Evolutionary conservation across 2,888 invertebrate genomes (phyloP), one percentile per base, ranked within the genome.

Genomic region (Drosophila lutescens): DNA sequence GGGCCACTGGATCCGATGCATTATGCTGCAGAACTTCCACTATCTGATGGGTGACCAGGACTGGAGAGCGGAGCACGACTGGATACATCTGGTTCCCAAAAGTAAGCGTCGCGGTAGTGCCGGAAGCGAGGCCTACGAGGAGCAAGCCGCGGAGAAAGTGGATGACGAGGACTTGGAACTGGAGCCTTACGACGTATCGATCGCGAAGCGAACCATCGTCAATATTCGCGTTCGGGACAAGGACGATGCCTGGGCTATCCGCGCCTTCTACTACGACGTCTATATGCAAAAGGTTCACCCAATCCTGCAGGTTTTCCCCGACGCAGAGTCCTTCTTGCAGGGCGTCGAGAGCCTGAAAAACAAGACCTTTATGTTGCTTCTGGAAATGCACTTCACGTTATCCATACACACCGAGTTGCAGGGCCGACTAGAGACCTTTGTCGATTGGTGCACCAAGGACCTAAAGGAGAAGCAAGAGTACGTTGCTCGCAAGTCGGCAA

Each of bases 21-120:
- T 88, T 0, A 91, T 92, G 82, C 50, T 92, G 55, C 92, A 92
- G 76, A 92, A 92, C 62, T 92, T 92, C 41, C 91, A 92, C 15
- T 92, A 92, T 61, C 69, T 92, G 12, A 65, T 92, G n/a, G 91
- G 90, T 1, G 91, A 91, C 26, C 81, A 88, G 46, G 91, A 89
- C 26, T 92, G 92, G 92, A 90, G 92, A 0, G 63, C 80, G 3
- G 79, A 90, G 50, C 26, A 92, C 49, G 92, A 92, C 63, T 92
- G 92, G 92, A 91, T 92, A 17, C 92, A 92, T 69, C 68, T 80
- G 43, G 76, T 89, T 13, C 63, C 76, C 2, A 74, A 68, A 6
- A 30, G 44, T 0, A 67, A 53, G 44, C 80, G 76, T 9, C 80
- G 80, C 60, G 73, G 74, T 5, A 63, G 83, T 55, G 58, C 61